Conservation (phyloP, 2,797 vertebrate species). For the Periparus ater region DNA sequence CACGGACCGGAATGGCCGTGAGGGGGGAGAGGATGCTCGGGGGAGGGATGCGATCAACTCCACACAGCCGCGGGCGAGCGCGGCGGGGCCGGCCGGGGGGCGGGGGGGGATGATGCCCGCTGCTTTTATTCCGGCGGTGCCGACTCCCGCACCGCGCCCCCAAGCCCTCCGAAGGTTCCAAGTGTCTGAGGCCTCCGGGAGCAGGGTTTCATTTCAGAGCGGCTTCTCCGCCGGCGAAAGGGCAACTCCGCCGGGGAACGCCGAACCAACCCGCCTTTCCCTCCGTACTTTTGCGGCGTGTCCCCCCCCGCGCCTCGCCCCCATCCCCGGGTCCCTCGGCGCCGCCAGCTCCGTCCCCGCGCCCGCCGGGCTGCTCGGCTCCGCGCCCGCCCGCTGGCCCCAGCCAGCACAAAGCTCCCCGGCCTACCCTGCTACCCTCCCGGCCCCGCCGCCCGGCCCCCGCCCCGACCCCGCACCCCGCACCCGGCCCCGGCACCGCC, state of each 20-base stretch:
- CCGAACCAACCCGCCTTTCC: background rate
- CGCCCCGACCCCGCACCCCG: conserved; percentile 55
- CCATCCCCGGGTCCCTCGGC: background rate
- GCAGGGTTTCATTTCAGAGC: conserved; percentile 20
- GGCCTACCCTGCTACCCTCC: conserved; percentile 74
- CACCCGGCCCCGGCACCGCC: background rate
- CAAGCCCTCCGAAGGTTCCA: background rate
- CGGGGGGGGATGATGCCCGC: background rate
- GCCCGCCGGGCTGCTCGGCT: background rate
- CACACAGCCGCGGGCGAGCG: background rate
- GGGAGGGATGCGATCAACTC: background rate
- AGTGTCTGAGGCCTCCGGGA: conserved; percentile 65
- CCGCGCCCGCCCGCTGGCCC: conserved; percentile 33
- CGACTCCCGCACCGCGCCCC: background rate
- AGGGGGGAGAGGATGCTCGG: background rate
- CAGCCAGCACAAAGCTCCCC: conserved; percentile 70
- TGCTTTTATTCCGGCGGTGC: background rate
- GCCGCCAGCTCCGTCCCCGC: background rate
- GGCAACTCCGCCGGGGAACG: conserved; percentile 46
- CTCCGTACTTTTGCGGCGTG: conserved; percentile 52
- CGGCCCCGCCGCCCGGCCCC: conserved; percentile 49
- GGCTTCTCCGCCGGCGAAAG: background rate
- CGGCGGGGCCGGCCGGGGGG: background rate
- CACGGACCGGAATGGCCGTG: background rate
- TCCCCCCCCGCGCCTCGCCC: background rate